These are phyloP conservation scores for Meloidogyne exigua DNA, from an alignment of 1,140 invertebrate species.

Conservation along the genomic window DNA sequence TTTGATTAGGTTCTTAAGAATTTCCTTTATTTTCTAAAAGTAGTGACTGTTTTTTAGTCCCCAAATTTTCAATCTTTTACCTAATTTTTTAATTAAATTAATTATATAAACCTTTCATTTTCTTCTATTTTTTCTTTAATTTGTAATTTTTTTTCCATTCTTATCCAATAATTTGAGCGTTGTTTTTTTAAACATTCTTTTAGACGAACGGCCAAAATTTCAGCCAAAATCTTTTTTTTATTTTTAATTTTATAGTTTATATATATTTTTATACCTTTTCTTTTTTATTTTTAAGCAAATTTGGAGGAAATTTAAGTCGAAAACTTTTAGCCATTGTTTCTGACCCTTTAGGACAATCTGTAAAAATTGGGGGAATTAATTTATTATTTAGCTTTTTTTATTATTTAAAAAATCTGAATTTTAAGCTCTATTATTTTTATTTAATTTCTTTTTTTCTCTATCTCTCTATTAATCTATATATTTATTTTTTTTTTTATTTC, in stretches of 20 bases:
- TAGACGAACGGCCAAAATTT: constrained; percentile 40
- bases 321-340: constrained; percentile 39
- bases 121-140: constrained; percentile 16
- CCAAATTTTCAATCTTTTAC: no score
- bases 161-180: constrained; percentile 36
- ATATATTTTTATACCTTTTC: constrained; percentile 24
- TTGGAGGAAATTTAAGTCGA: constrained; percentile 44
- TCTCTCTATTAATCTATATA: not conserved
- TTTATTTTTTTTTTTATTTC: not conserved
- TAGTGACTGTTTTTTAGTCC: no score
- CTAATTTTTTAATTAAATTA: not conserved
- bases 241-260: not conserved
- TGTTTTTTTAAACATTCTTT: constrained; percentile 45
- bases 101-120: not conserved
- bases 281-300: constrained; percentile 49
- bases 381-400: not conserved
- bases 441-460: not conserved
- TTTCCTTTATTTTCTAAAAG: no score
- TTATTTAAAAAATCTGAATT: not conserved
- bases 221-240: constrained; percentile 33
- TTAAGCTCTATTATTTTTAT: no score
- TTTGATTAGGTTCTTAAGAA: no score
- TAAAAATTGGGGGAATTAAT: not conserved
- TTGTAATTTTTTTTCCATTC: constrained; percentile 32
- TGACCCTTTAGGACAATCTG: constrained; percentile 44